Base-by-base conservation (phyloP, 2,797 vertebrate species). In the Ciconia nigra region DNA sequence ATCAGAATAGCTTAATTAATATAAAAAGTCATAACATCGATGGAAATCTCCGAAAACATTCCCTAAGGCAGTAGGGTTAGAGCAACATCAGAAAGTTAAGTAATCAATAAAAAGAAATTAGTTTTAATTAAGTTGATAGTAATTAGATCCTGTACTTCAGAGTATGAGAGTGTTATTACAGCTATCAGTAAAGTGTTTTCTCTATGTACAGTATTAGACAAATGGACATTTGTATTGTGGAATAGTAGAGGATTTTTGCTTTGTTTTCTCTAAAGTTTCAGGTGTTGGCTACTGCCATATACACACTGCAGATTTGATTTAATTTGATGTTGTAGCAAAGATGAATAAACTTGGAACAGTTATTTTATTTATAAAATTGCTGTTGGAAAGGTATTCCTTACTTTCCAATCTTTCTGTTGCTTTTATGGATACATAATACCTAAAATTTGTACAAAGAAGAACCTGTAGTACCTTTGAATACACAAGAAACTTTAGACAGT, bases 111-210 rank as follows among this genome's bases (percentile, higher is more conserved):
- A 86, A 96, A 87, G 49, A 93, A 94, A 91, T 70, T 70, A 67
- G 61, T 92, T 96, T 90, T 96, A 94, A 94, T 95, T 94, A 93
- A 92, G 44, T 93, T 92, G 65, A 92, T 96, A 76, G n/a, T 83
- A 93, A 92, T 95, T 96, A 88, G 61, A 78, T 85, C n/a, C 58
- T 79, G 33, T 89, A 44, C 74, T 87, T 96, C 29, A 57, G 77
- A 54, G 44, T 92, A n/a, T 87, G 52, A 89, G 31, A 83, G 37
- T 69, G 81, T 66, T 76, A 92, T 95, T 83, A 62, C 62, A 95
- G 15, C 62, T 85, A 37, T 92, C 70, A 81, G 54, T 62, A 77
- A 86, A 92, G 65, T 86, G 41, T 83, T 70, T 96, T 87, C 37
- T 77, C 13, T 49, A 1, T 85, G 42, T 69, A 63, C 29, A 33